Percentiles rank a stretch among this genome's conserved stretches.
Evolutionary conservation across 1,140 invertebrate species (phyloP).

Genomic region (Formica selysi): DNA sequence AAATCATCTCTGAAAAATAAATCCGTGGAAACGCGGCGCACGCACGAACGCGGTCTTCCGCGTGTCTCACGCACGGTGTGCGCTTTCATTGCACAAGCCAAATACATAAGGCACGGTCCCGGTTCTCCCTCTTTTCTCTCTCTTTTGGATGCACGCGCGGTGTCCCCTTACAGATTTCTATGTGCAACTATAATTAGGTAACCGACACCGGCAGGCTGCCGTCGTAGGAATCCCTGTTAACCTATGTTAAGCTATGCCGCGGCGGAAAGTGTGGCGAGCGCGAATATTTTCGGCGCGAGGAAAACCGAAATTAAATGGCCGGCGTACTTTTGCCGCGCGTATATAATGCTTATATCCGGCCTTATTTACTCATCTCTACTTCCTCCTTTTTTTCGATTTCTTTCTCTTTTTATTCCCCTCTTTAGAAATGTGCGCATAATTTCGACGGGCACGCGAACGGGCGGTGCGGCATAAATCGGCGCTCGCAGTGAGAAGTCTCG

Average conservation of each 20-base stretch:
- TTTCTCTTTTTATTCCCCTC: background rate
- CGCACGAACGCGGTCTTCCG: constrained; percentile 61
- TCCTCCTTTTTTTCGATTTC: background rate
- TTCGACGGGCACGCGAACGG: too few relatives aligned
- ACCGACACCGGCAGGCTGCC: constrained; percentile 63
- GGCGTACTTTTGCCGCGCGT: constrained; percentile 64
- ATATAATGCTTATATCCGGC: constrained; percentile 7
- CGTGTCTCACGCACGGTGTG: constrained; percentile 50
- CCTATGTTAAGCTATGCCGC: constrained; percentile 69
- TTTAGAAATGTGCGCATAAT: background rate
- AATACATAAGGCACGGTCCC: constrained; percentile 63
- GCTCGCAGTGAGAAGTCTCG: background rate
- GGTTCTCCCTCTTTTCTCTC: constrained; percentile 19
- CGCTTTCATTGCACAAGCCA: constrained; percentile 65
- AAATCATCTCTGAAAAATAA: constrained; percentile 32
- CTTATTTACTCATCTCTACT: background rate
- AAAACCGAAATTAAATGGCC: constrained; percentile 74
- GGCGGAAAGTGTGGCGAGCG: constrained; percentile 62
- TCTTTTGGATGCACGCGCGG: constrained; percentile 44
- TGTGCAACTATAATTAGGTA: constrained; percentile 78
- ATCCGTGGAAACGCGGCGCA: constrained; percentile 36
- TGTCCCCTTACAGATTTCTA: constrained; percentile 77
- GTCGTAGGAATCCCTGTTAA: constrained; percentile 74
- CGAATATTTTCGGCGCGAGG: constrained; percentile 74
- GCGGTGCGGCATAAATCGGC: too few relatives aligned